Evolutionary conservation across 2,113 vertebrate species (phyloP).

Genomic region (Malurus elegans): DNA sequence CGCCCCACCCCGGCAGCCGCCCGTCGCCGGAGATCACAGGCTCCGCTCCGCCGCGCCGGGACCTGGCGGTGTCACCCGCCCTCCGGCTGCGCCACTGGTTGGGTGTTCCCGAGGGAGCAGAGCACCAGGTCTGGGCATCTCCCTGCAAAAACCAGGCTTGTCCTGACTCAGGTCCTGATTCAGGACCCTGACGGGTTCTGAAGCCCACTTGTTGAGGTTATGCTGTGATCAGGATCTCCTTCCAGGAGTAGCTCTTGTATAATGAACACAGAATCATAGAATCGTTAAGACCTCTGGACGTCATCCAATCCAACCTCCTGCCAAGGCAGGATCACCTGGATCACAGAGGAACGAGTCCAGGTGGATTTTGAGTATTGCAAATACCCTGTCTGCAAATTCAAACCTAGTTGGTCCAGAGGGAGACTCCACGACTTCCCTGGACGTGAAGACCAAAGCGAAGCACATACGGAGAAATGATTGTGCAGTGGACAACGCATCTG

Average conservation of each 20-base stretch:
- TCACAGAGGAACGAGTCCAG: neutral
- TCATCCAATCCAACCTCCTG: neutral
- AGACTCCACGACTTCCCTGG: neutral
- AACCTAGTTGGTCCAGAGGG: too few relatives aligned
- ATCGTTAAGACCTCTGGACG: too few relatives aligned
- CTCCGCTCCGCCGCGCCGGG: too few relatives aligned
- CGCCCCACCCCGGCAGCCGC: neutral
- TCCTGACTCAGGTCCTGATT: neutral
- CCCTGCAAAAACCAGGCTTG: accelerated
- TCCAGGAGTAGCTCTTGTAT: neutral
- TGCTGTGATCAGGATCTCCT: neutral
- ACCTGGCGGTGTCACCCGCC: accelerated
- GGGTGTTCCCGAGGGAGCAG: neutral
- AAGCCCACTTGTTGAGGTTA: accelerated
- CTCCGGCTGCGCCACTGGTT: neutral
- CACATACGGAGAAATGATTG: accelerated
- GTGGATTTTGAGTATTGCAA: neutral
- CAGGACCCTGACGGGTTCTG: accelerated
- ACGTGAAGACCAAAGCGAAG: neutral
- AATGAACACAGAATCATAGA: neutral
- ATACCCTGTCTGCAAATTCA: too few relatives aligned
- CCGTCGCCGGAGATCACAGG: accelerated
- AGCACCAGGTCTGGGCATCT: accelerated
- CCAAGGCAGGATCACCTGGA: neutral
- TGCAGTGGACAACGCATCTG: neutral